Evolutionary conservation across 2,113 vertebrate species (phyloP), one percentile per base, ranked within the genome.

Genomic region (Crypturellus undulatus): DNA sequence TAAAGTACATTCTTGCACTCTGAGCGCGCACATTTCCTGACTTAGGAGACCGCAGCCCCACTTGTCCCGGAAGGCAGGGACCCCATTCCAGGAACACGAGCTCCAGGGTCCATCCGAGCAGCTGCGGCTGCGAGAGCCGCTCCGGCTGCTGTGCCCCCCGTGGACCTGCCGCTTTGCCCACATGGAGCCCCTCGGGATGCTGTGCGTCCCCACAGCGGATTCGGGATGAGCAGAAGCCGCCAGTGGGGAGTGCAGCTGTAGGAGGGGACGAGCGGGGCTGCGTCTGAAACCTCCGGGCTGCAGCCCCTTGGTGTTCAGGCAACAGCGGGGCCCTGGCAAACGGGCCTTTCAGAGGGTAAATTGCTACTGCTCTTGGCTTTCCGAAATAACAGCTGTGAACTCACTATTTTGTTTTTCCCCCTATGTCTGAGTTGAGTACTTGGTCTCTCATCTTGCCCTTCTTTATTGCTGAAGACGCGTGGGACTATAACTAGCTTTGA

Each of bases 151-250:
- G 12, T 76, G 49, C 63, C n/a, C 40, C 49, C 45, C 54, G 10
- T 13, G 65, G 71, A 49, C 15, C 21, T 14, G 2, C 36, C 36
- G 32, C 0, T 1, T 43, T 84, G 59, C 11, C 36, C 20, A 17
- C 0, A 1, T 34, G 26, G 14, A 91, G 32, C 36, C 32, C 25
- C 6, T 87, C 24, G 40, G 65, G 42, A 60, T 8, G 42, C 16
- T 52, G 12, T 24, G 65, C 28, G 13, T 54, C 58, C 54, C 36
- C 78, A 3, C 19, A n/a, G 42, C 34, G 87, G 19, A 26, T 58
- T 58, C 26, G 0, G 2, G 51, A 40, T 25, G 4, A 36, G 43
- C 43, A 30, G 26, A 32, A 26, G 17, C 42, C 6, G 0, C 8
- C n/a, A n/a, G 2, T 49, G 36, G 60, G 80, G 79, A 75, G 52